Evolutionary conservation across 2,888 invertebrate genomes (phyloP).

Genomic region (Sinodicranocentrus sp.): DNA sequence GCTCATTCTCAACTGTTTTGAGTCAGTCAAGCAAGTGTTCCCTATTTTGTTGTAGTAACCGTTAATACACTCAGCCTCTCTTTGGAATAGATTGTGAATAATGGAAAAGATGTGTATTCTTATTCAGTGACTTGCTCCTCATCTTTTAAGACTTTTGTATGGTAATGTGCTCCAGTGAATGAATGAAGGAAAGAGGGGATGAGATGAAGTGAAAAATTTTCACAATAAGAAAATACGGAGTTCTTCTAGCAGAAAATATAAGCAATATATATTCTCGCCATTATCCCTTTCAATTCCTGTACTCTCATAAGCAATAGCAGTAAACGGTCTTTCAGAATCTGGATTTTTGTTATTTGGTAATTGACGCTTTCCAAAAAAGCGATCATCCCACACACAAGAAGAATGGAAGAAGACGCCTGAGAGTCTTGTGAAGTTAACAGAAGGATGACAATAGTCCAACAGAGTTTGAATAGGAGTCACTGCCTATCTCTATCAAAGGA

Average conservation of each 20-base stretch:
- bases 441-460: too few species aligned
- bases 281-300: constrained; percentile 17
- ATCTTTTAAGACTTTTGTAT: constrained; percentile 35
- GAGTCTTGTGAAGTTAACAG: background rate
- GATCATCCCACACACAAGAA: background rate
- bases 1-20: background rate
- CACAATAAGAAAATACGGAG: constrained; percentile 17
- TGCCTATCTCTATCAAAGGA: too few species aligned
- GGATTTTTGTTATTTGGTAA: background rate
- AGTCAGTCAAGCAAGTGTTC: background rate
- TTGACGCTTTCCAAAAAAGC: background rate
- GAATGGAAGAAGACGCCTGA: background rate
- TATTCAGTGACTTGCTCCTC: background rate
- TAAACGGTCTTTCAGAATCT: background rate
- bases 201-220: constrained; percentile 52
- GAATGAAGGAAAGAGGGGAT: constrained; percentile 46
- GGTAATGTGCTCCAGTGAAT: constrained; percentile 46
- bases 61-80: background rate
- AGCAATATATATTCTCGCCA: constrained; percentile 20
- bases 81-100: background rate
- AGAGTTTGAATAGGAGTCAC: too few species aligned
- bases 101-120: background rate
- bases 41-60: background rate
- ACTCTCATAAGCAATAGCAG: background rate
- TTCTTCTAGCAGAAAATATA: constrained; percentile 52